Percentiles rank a stretch among this genome's conserved stretches.
phyloP scores from a whole-genome alignment of 1,140 invertebrate species.

The Bombus affinis region DNA sequence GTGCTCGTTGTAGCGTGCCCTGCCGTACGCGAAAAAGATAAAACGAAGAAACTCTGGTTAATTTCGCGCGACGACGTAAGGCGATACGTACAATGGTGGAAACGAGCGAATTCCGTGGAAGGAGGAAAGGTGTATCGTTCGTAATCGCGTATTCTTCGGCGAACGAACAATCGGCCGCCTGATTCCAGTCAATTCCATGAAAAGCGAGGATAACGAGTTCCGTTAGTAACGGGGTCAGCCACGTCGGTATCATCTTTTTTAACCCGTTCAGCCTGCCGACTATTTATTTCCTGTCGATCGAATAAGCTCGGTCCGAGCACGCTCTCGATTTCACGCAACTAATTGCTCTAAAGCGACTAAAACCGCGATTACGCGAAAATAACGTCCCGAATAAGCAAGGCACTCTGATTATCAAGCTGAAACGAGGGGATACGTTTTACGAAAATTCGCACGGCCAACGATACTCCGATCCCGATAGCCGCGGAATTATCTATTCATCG shows the following conservation, averaged over 20 bases:
- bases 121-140: neutral
- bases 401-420: neutral
- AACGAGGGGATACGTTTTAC: neutral
- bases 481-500: constrained; percentile 12
- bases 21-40: no score
- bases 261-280: neutral
- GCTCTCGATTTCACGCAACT: constrained; percentile 1
- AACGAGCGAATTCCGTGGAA: neutral
- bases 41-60: neutral
- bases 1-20: no score
- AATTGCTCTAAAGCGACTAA: neutral
- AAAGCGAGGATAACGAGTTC: constrained; percentile 15
- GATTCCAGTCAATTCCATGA: neutral
- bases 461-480: neutral
- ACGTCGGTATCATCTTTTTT: constrained; percentile 2
- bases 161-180: constrained; percentile 11
- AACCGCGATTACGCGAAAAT: constrained; percentile 15
- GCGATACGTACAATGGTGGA: neutral
- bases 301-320: neutral
- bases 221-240: constrained; percentile 18
- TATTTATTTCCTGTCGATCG: constrained; percentile 7
- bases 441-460: neutral
- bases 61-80: no score
- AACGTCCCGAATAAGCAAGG: neutral
- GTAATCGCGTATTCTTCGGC: neutral